phyloP scores from a whole-genome alignment of 2,888 invertebrate genomes.

The Octonoba sinensis region DNA sequence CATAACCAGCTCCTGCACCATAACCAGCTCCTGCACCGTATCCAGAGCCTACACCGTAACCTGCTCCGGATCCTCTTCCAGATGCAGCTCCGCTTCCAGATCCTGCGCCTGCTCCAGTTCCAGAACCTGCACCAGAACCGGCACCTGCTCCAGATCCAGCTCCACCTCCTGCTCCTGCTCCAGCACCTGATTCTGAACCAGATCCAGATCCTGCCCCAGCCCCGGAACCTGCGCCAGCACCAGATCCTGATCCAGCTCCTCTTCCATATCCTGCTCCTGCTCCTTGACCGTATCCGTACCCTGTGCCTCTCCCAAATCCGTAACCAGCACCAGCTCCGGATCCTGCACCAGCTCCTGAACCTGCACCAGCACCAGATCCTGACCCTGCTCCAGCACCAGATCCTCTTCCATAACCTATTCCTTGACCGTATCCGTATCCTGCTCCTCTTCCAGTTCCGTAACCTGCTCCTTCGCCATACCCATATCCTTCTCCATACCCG shows the following conservation, averaged over 20 bases:
- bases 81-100: too few species aligned
- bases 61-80: too few species aligned
- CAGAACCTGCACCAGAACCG: neutral
- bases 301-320: neutral
- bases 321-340: conserved; percentile 5
- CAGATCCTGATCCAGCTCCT: neutral
- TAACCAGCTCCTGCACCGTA: conserved; percentile 3
- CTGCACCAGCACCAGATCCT: neutral
- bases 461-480: neutral
- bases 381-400: neutral
- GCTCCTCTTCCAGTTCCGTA: neutral
- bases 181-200: neutral
- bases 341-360: neutral
- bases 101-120: neutral
- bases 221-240: neutral
- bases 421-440: neutral
- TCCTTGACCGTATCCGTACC: neutral
- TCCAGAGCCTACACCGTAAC: neutral
- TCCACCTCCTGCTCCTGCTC: neutral
- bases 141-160: neutral
- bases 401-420: neutral
- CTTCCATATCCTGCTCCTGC: neutral
- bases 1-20: neutral
- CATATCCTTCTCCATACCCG: neutral
- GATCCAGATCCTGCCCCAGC: neutral